phyloP scores from a whole-genome alignment of 2,888 invertebrate genomes.

The Nemotelus nigrinus region DNA sequence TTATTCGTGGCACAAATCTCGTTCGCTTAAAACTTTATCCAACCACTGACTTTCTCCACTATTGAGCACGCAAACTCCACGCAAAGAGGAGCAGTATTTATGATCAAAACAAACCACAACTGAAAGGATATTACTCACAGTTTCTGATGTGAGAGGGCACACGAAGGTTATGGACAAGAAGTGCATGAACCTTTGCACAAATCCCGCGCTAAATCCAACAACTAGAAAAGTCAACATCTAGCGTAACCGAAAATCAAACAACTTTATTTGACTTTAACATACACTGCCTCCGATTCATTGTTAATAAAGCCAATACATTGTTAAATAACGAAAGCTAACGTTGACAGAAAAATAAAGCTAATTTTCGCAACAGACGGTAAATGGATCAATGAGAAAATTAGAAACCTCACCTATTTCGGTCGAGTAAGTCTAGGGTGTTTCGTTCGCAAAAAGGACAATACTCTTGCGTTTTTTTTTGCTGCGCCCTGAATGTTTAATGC shows the following conservation, averaged over 20 bases:
- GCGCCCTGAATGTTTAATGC: too few relatives aligned
- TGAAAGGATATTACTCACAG: constrained; percentile 17
- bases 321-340: too few relatives aligned
- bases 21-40: neutral
- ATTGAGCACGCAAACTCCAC: constrained; percentile 19
- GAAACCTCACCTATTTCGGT: too few relatives aligned
- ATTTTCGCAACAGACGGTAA: too few relatives aligned
- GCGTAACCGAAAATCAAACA: neutral
- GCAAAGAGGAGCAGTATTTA: neutral
- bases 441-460: too few relatives aligned
- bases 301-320: constrained; percentile 9
- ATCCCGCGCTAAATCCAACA: neutral
- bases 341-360: too few relatives aligned
- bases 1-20: too few relatives aligned
- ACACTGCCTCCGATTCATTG: neutral
- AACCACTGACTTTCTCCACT: neutral
- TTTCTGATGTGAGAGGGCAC: constrained; percentile 21
- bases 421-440: too few relatives aligned
- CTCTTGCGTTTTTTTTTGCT: too few relatives aligned
- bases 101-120: constrained; percentile 23
- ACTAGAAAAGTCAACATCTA: neutral
- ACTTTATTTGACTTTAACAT: neutral
- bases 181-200: constrained; percentile 23
- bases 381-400: too few relatives aligned
- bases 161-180: constrained; percentile 31